phyloP scores from a whole-genome alignment of 2,888 invertebrate species.

The Trimorus sp. region DNA sequence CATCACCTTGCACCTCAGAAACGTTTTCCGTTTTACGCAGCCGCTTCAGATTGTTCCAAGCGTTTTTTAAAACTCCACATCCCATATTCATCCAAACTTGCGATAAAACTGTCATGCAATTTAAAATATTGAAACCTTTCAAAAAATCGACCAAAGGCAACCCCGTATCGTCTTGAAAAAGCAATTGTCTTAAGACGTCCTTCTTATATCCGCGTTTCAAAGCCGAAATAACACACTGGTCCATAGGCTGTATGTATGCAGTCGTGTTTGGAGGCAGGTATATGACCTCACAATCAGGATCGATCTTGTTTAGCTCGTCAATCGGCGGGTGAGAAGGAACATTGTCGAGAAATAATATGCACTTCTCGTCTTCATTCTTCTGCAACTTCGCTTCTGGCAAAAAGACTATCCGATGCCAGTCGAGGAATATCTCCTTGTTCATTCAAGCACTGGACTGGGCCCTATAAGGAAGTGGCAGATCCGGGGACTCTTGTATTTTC shows the following conservation, averaged over 20 bases:
- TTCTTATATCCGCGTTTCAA: conserved; percentile 9
- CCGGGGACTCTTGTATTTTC: conserved; percentile 72
- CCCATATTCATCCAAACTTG: neutral
- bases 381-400: conserved; percentile 12
- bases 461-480: conserved; percentile 29
- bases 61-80: conserved; percentile 10
- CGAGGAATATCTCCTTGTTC: conserved; percentile 21
- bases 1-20: neutral
- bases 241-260: conserved; percentile 28
- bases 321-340: conserved; percentile 14
- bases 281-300: neutral
- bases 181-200: conserved; percentile 3
- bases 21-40: neutral
- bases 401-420: conserved; percentile 38
- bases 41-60: conserved; percentile 13
- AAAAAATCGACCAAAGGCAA: neutral
- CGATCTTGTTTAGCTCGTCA: conserved; percentile 5
- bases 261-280: conserved; percentile 38
- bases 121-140: conserved; percentile 12
- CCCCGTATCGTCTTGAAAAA: conserved; percentile 9
- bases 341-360: conserved; percentile 16
- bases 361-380: neutral
- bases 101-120: conserved; percentile 10
- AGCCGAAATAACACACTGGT: conserved; percentile 28
- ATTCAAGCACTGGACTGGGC: conserved; percentile 44